These are phyloP conservation scores for Tinamus guttatus DNA, from an alignment of 2,113 vertebrate species.

Conservation along the genomic window DNA sequence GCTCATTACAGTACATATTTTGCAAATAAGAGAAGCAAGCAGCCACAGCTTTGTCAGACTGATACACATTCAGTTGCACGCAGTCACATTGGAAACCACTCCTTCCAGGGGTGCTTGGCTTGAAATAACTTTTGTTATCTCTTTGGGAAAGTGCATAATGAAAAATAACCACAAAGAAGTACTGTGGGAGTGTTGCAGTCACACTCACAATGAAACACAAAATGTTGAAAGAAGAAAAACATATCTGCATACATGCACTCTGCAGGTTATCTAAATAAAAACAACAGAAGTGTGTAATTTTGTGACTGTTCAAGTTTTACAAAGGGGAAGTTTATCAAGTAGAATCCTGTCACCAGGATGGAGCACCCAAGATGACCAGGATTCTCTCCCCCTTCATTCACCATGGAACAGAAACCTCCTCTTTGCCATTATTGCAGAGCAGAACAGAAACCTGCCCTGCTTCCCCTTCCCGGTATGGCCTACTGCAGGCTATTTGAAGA, in stretches of 20 bases:
- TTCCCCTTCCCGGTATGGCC: accelerated
- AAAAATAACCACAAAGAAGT: neutral
- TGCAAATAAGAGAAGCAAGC: neutral
- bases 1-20: neutral
- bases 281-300: neutral
- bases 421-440: accelerated
- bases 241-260: neutral
- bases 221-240: neutral
- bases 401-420: neutral
- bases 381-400: neutral
- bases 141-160: too few species aligned
- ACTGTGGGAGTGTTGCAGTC: neutral
- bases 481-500: neutral
- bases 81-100: neutral
- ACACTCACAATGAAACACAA: neutral
- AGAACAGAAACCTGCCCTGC: accelerated
- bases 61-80: neutral
- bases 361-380: neutral
- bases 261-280: neutral
- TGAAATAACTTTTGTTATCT: neutral
- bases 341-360: neutral
- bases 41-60: neutral
- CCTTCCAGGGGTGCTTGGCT: neutral
- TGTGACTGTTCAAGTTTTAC: neutral
- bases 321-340: neutral